phyloP scores from a whole-genome alignment of 2,888 invertebrate species.

The Phymatocera aterrima region DNA sequence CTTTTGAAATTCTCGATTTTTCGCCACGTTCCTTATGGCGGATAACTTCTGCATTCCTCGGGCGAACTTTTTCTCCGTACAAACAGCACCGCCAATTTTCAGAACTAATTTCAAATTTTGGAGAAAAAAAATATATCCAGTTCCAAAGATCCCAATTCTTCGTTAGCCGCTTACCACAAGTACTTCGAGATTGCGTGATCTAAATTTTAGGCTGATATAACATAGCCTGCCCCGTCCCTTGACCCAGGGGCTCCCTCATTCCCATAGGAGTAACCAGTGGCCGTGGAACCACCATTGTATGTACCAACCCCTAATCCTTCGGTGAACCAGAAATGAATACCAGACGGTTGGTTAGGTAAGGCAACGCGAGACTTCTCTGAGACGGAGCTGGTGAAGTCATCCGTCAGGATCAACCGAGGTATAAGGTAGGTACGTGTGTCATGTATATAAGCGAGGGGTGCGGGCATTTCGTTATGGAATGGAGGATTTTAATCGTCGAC shows the following conservation, averaged over 20 bases:
- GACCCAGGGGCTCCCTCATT: neutral
- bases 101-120: too few species aligned
- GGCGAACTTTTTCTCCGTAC: too few species aligned
- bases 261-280: neutral
- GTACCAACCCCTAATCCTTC: slow-evolving; percentile 2
- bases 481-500: too few species aligned
- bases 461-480: too few species aligned
- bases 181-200: neutral
- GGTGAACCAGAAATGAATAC: slow-evolving; percentile 33
- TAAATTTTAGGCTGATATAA: neutral
- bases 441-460: too few species aligned
- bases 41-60: too few species aligned
- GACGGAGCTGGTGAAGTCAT: neutral
- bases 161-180: neutral
- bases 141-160: too few species aligned
- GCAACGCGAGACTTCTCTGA: neutral
- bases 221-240: neutral
- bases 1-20: too few species aligned
- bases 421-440: too few species aligned
- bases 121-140: too few species aligned
- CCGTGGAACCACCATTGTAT: neutral
- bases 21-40: too few species aligned
- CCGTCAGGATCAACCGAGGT: slow-evolving; percentile 24
- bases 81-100: too few species aligned
- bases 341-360: slow-evolving; percentile 21